phyloP scores from a whole-genome alignment of 2,113 vertebrate species.

The Sminthopsis crassicaudata region DNA sequence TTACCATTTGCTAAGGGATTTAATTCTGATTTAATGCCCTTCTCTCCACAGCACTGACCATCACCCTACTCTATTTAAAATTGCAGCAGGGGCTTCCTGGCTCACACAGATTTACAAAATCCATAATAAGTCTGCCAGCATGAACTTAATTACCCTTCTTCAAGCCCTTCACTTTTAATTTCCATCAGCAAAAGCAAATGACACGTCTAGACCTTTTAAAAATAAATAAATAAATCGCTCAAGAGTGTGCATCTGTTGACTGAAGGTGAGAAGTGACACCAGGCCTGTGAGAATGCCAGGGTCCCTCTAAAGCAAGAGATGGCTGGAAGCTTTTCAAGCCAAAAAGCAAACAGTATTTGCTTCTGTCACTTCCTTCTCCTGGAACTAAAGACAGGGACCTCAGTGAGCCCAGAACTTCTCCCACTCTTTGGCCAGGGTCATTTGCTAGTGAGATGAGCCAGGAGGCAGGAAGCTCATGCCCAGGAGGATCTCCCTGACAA shows the following conservation, averaged over 20 bases:
- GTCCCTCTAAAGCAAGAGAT: background rate
- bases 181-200: conserved; percentile 61
- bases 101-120: conserved; percentile 36
- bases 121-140: conserved; percentile 60
- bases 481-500: background rate
- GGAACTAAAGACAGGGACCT: background rate
- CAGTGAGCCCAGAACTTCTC: background rate
- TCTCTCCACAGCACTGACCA: conserved; percentile 3
- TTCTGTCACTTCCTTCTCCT: background rate
- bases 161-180: conserved; percentile 74
- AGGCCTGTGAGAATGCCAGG: background rate
- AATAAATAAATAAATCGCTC: conserved; percentile 27
- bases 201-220: conserved; percentile 42
- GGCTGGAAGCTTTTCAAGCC: background rate
- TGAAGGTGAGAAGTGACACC: background rate
- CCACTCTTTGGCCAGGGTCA: background rate
- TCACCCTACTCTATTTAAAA: conserved; percentile 51
- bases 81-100: conserved; percentile 38
- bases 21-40: conserved; percentile 18
- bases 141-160: conserved; percentile 64
- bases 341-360: background rate
- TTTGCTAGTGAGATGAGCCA: background rate
- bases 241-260: background rate
- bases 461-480: background rate
- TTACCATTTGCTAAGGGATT: background rate